A percentile compares a stretch with the other conserved stretches of the same genome.
Evolutionary conservation across 2,888 invertebrate genomes (phyloP).

Genomic region (Platypus cylindrus): DNA sequence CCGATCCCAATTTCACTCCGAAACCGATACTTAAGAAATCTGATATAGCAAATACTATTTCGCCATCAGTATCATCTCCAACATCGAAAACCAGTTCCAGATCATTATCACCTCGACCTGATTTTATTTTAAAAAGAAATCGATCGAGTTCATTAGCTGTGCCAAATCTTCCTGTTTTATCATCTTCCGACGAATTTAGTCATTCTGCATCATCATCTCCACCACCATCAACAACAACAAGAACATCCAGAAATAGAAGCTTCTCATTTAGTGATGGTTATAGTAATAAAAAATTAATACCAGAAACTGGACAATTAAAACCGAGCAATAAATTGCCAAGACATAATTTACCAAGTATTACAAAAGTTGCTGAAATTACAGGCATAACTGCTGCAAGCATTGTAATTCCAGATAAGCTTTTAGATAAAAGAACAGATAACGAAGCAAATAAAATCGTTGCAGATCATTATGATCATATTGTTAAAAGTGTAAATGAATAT

Average conservation of each 20-base stretch:
- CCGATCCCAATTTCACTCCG: slow-evolving; percentile 59
- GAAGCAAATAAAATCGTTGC: slow-evolving; percentile 60
- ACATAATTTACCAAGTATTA: slow-evolving; percentile 13
- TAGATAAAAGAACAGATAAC: slow-evolving; percentile 35
- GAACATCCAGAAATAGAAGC: slow-evolving; percentile 16
- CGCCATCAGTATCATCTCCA: slow-evolving; percentile 20
- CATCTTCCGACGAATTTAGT: too few species aligned
- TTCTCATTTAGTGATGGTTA: slow-evolving; percentile 20
- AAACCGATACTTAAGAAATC: slow-evolving; percentile 62
- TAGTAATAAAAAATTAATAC: slow-evolving; percentile 8
- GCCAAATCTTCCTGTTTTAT: slow-evolving; percentile 12
- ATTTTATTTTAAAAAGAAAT: slow-evolving; percentile 15
- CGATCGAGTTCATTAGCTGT: slow-evolving; percentile 14
- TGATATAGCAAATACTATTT: slow-evolving; percentile 15
- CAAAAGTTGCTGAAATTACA: slow-evolving; percentile 26
- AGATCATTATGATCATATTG: slow-evolving; percentile 70
- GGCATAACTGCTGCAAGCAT: slow-evolving; percentile 30
- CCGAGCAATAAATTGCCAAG: slow-evolving; percentile 5
- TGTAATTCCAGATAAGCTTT: slow-evolving; percentile 26
- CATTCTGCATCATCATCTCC: slow-evolving; percentile 12
- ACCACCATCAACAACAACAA: slow-evolving; percentile 9
- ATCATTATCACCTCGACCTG: slow-evolving; percentile 16
- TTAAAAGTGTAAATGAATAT: slow-evolving; percentile 49
- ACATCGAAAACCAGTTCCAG: slow-evolving; percentile 15
- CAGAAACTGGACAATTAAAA: slow-evolving; percentile 2